Conservation (phyloP, 1,140 invertebrate species). For the Anthonomus grandis region DNA sequence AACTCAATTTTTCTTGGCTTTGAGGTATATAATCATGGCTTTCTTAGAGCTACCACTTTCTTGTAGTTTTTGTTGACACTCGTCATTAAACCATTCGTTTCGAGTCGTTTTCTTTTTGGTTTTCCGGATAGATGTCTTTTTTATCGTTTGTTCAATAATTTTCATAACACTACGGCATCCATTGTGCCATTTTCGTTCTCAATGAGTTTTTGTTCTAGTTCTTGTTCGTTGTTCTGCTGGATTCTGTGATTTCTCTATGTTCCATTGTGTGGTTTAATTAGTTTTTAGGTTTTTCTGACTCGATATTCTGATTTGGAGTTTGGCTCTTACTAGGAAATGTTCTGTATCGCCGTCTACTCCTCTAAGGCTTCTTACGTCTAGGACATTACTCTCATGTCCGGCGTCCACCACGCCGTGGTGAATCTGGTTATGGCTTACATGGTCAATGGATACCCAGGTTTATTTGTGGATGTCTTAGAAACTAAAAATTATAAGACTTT, state of each 20-base stretch:
- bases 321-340: not conserved
- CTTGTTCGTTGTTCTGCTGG: not conserved
- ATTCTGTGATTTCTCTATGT: constrained; percentile 9
- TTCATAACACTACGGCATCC: not conserved
- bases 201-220: too few species aligned
- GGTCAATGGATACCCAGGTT: too few species aligned
- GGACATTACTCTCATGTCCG: not conserved
- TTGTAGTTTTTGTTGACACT: not conserved
- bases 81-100: not conserved
- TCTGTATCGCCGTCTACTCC: constrained; percentile 2
- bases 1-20: too few species aligned
- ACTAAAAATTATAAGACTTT: too few species aligned
- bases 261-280: not conserved
- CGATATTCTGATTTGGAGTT: constrained; percentile 11
- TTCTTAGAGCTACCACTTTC: too few species aligned
- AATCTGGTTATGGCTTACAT: too few species aligned
- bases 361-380: not conserved
- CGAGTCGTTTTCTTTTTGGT: not conserved
- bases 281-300: constrained; percentile 6
- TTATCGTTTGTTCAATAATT: not conserved
- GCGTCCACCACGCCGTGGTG: too few species aligned
- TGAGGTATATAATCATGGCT: too few species aligned
- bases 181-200: too few species aligned
- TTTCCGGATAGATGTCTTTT: not conserved
- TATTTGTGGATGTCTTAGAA: too few species aligned